These are phyloP conservation scores for Willisornis vidua DNA, from an alignment of 2,113 vertebrate species.

Conservation along the genomic window DNA sequence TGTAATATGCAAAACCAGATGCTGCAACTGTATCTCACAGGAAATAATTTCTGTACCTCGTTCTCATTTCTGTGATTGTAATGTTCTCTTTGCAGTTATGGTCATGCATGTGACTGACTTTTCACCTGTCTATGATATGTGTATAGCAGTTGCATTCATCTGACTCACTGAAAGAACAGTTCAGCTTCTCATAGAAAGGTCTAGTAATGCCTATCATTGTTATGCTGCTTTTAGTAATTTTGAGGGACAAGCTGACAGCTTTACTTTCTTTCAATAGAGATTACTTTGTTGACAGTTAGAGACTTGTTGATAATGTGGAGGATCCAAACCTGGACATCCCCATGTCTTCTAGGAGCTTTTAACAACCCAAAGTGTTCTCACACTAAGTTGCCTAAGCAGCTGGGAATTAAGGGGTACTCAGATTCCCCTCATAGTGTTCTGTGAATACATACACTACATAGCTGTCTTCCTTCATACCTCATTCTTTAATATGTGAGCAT, in stretches of 20 bases:
- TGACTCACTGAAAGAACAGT: not conserved
- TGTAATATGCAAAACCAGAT: not conserved
- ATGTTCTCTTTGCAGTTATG: not conserved
- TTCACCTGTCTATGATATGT: not conserved
- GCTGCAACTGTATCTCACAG: not conserved
- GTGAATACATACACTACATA: not conserved
- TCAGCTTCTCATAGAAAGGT: not conserved
- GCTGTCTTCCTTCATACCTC: not conserved
- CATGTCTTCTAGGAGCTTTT: not conserved
- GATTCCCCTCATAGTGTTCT: not conserved
- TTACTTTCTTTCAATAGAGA: not conserved
- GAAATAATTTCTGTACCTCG: not conserved
- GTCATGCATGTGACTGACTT: not conserved
- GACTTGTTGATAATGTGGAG: not conserved
- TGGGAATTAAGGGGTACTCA: not conserved
- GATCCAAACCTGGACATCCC: not conserved
- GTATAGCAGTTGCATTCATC: not conserved
- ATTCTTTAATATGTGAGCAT: not conserved
- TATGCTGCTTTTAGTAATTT: not conserved
- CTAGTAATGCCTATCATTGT: not conserved
- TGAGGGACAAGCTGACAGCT: not conserved
- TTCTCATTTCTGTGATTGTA: not conserved
- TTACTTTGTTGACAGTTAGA: not conserved
- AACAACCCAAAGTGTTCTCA: not conserved
- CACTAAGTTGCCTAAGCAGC: not conserved